Base-by-base conservation (phyloP, 2,888 invertebrate species). In the Agonopterix alstromeriana region DNA sequence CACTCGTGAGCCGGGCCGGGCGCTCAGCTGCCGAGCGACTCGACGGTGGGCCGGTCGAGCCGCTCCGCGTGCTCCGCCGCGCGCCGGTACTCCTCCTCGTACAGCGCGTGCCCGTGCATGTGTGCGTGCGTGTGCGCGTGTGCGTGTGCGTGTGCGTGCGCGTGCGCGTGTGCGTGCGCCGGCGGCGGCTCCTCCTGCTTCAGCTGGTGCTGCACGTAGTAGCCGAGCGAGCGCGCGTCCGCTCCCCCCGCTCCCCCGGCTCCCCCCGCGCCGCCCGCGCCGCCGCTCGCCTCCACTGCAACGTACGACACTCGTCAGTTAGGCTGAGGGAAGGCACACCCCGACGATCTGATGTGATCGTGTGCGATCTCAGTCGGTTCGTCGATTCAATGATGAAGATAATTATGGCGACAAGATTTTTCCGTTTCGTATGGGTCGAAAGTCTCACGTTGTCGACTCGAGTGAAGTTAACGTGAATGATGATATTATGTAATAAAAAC, bases 1-100 rank as follows among this genome's bases (percentile, higher is more conserved):
- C 27, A 5, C 27, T 27, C 27, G 27, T 27, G 27, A 7, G n/a
- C n/a, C 27, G 7, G 11, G 53, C 46, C 36, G 43, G 43, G 47
- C 45, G 82, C 71, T 83, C 81, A 85, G 77, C 85, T 84, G 69
- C 81, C 83, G 67, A 90, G 70, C 52, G 90, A 90, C 35, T 90
- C 90, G 51, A 90, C 90, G 50, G 89, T 86, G 54, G 90, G 83
- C 51, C 90, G 83, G 27, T 90, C 90, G 48, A 80, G 87, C 47
- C 43, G 27, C 27, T 76, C 48, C 46, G 53, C 59, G 53, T 54
- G 58, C 53, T 52, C 43, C n/a, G 17, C 66, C 54, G 63, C 69
- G 69, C 73, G 73, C 51, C 77, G 70, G 74, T 69, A 76, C 64
- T 73, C 75, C 50, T 71, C 74, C 52, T 70, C 72, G 68, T 67